Base-by-base conservation (phyloP, 2,888 invertebrate genomes). In the Achlya flavicornis region DNA sequence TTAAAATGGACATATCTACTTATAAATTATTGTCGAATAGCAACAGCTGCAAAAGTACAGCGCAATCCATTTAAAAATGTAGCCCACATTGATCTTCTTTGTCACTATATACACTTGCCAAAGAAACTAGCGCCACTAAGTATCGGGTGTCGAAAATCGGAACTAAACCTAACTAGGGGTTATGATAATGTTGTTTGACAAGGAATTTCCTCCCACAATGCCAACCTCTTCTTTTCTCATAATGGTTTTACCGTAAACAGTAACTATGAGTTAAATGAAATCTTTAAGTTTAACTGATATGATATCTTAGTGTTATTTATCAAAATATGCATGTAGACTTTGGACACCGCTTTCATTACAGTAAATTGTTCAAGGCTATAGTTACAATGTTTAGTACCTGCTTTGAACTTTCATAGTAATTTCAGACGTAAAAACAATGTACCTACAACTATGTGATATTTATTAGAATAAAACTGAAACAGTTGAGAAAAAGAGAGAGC, bases 1-100 rank as follows among this genome's bases (percentile, higher is more conserved):
- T 53, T 53, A 53, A 53, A 53, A 53, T n/a, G 53, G 53, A n/a
- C 19, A 53, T 53, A 19, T 10, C 53, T 10, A 53, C 53, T 19
- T 53, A 53, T 53, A 53, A 53, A 53, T 19, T 19, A 53, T 53
- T 53, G n/a, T 53, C 19, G n/a, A 19, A 19, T 53, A 53, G 19
- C 19, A 19, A 19, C 53, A 53, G 53, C 53, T 53, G 53, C 53
- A 19, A 53, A 16, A 53, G 3, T 19, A 53, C 53, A 19, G 7
- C 53, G 48, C 48, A 48, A 48, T 48, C 16, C 16, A 53, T 53
- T 53, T 53, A 10, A 8, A 19, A 53, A 53, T 53, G n/a, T n/a
- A 53, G 0, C 53, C n/a, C 53, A 53, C 16, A 16, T 48, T 16
- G 53, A 53, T 53, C 19, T 19, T 53, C 19, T 53, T 53, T 53